Conservation (phyloP, 1,140 invertebrate species). For the Drosophila obscura region DNA sequence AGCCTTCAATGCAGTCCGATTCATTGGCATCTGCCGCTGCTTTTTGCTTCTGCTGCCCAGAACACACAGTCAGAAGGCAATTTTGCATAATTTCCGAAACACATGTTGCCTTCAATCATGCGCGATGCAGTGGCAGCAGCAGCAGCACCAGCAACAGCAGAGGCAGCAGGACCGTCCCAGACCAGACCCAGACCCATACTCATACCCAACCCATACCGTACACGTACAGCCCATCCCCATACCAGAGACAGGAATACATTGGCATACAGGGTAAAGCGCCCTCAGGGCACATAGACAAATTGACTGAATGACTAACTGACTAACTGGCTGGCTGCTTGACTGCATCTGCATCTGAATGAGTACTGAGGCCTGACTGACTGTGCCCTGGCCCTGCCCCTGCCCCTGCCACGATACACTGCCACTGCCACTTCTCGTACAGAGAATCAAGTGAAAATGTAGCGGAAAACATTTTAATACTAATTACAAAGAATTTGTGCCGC, state of each 20-base stretch:
- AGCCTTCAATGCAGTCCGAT: slow-evolving; percentile 40
- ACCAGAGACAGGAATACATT: slow-evolving; percentile 2
- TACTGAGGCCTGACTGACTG: neutral
- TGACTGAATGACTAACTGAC: slow-evolving; percentile 75
- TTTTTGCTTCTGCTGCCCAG: slow-evolving; percentile 44
- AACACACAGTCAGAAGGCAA: slow-evolving; percentile 62
- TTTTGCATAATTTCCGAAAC: slow-evolving; percentile 83
- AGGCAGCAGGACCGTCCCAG: neutral
- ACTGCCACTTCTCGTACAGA: slow-evolving; percentile 19
- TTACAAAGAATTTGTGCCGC: slow-evolving; percentile 82
- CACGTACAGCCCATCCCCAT: too few species aligned
- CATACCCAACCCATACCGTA: too few species aligned
- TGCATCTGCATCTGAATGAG: slow-evolving; percentile 37
- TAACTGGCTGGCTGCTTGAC: slow-evolving; percentile 44
- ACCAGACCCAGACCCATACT: too few species aligned
- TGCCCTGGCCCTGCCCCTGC: slow-evolving; percentile 1
- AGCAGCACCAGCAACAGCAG: slow-evolving; percentile 23
- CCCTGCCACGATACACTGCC: neutral
- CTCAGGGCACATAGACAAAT: slow-evolving; percentile 74
- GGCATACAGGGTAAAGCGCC: slow-evolving; percentile 42
- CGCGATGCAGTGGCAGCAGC: slow-evolving; percentile 48
- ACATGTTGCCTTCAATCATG: slow-evolving; percentile 83
- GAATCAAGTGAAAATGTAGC: slow-evolving; percentile 81
- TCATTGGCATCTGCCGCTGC: slow-evolving; percentile 52
- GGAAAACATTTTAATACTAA: slow-evolving; percentile 83